Conservation (phyloP, 2,888 invertebrate species). For the Hirtodrosophila confusa region DNA sequence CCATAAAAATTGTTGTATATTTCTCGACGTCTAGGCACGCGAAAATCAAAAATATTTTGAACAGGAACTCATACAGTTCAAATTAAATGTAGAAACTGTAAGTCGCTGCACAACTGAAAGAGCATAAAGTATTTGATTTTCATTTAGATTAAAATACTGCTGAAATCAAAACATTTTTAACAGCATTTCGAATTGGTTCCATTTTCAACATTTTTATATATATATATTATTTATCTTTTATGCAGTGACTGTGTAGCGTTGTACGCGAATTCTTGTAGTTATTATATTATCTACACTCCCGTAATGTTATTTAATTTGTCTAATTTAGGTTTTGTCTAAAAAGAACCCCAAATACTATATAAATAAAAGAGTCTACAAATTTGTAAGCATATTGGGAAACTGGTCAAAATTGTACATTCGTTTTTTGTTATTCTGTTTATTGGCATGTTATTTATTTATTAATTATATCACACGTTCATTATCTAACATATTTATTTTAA, state of each 20-base stretch:
- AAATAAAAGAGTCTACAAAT: slow-evolving; percentile 26
- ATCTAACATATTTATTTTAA: slow-evolving; percentile 10
- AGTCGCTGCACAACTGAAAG: slow-evolving; percentile 52
- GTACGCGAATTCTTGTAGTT: slow-evolving; percentile 53
- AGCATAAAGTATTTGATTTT: slow-evolving; percentile 23
- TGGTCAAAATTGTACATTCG: slow-evolving; percentile 23
- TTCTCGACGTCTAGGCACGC: slow-evolving; percentile 82
- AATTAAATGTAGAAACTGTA: slow-evolving; percentile 81
- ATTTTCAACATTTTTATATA: slow-evolving; percentile 18
- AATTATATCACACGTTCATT: slow-evolving; percentile 8
- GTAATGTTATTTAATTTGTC: slow-evolving; percentile 68
- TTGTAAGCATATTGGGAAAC: slow-evolving; percentile 47
- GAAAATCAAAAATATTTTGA: slow-evolving; percentile 81
- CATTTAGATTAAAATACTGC: slow-evolving; percentile 22
- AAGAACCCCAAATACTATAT: slow-evolving; percentile 34
- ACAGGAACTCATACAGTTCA: slow-evolving; percentile 81
- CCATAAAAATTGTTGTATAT: slow-evolving; percentile 63
- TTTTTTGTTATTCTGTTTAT: slow-evolving; percentile 32
- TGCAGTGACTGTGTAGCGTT: slow-evolving; percentile 76
- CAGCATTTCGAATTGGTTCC: slow-evolving; percentile 63
- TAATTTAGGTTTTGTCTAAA: slow-evolving; percentile 75
- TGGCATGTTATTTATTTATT: slow-evolving; percentile 34
- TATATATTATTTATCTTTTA: slow-evolving; percentile 35
- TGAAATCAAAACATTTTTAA: slow-evolving; percentile 51
- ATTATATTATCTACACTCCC: slow-evolving; percentile 47